A percentile compares a stretch with the other conserved stretches of the same genome.
Evolutionary conservation across 1,140 invertebrate genomes (phyloP).

Genomic region (Proctacanthus coquilletti): DNA sequence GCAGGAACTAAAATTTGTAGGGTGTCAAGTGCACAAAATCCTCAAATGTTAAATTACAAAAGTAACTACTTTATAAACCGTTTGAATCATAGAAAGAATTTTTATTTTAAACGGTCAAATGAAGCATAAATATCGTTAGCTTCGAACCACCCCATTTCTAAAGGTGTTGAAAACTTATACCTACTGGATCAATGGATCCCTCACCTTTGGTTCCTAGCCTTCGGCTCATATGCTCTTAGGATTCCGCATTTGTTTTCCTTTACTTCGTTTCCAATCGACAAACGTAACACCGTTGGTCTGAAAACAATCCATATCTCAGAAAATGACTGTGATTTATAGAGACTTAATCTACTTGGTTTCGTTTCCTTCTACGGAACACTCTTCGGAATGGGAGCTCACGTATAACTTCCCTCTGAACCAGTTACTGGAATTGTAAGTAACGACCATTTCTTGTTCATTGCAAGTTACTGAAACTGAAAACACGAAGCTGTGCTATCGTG

Average conservation of each 20-base stretch:
- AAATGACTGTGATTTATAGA: no score
- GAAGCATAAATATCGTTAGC: no score
- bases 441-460: conserved; percentile 34
- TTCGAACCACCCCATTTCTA: no score
- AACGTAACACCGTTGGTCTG: conserved; percentile 11
- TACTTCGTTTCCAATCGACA: conserved; percentile 21
- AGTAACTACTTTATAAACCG: no score
- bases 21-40: no score
- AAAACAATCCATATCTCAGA: no score
- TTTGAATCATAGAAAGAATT: no score
- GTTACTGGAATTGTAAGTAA: conserved; percentile 38
- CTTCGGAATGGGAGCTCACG: conserved; percentile 41
- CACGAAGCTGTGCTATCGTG: no score
- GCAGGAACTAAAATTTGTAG: no score
- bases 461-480: conserved; percentile 41
- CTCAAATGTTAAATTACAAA: no score
- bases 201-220: conserved; percentile 16
- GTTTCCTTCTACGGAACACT: conserved; percentile 32
- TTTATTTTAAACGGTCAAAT: no score
- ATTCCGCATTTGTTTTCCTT: conserved; percentile 26
- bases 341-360: conserved; percentile 11
- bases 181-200: background rate
- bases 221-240: conserved; percentile 25
- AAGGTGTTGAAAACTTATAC: no score
- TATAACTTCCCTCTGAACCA: conserved; percentile 42